Evolutionary conservation across 2,113 vertebrate species (phyloP).

Genomic region (Tauraco erythrolophus): DNA sequence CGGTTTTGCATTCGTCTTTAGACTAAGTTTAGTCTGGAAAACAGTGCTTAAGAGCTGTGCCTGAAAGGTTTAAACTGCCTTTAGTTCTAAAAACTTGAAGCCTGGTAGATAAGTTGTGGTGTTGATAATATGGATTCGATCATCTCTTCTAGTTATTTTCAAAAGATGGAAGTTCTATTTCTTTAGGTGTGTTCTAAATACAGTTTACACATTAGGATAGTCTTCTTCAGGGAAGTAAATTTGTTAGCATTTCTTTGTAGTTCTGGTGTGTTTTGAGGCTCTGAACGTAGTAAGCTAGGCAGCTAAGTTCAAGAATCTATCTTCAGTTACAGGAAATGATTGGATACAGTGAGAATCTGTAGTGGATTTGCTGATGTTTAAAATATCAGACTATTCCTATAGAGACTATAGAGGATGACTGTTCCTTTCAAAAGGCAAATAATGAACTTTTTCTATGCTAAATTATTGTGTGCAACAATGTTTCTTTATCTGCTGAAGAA

Average conservation of each 20-base stretch:
- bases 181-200: neutral
- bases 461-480: neutral
- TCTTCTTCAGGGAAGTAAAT: neutral
- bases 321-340: neutral
- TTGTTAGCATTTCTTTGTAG: neutral
- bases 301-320: neutral
- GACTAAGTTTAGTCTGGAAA: neutral
- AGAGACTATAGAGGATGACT: no score
- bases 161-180: neutral
- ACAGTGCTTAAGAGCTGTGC: neutral
- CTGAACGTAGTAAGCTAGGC: neutral
- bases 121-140: neutral
- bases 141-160: neutral
- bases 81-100: neutral
- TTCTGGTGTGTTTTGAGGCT: neutral
- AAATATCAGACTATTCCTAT: neutral
- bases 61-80: neutral
- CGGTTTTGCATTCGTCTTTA: neutral
- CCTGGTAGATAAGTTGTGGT: neutral
- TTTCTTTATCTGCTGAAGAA: neutral
- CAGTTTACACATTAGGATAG: neutral
- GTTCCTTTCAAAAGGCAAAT: neutral
- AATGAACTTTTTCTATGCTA: neutral
- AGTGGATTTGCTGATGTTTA: neutral
- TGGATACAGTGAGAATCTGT: neutral